These are phyloP conservation scores for Anthoscopus minutus DNA, from an alignment of 2,113 vertebrate species.

Conservation along the genomic window DNA sequence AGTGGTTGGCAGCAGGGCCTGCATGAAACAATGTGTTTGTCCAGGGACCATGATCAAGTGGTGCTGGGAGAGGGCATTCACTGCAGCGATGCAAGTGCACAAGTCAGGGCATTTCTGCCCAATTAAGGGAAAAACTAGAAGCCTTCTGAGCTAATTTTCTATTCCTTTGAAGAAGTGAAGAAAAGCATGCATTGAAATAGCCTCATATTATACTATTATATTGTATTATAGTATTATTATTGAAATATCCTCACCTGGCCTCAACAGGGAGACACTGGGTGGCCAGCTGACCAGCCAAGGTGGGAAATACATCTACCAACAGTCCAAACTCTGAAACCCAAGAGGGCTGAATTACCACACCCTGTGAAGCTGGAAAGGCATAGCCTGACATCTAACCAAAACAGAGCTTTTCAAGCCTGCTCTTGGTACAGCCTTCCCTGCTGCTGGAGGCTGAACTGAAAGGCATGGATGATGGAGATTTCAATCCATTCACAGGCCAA, in stretches of 20 bases:
- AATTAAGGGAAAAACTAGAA: slow-evolving; percentile 30
- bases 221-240: neutral
- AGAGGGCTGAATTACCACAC: neutral
- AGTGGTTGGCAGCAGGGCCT: slow-evolving; percentile 3
- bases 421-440: neutral
- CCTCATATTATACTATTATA: neutral
- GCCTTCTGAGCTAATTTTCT: slow-evolving; percentile 3
- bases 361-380: neutral
- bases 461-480: neutral
- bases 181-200: neutral
- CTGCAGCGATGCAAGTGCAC: neutral
- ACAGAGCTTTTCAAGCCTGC: neutral
- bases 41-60: neutral
- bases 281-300: neutral
- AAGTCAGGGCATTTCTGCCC: slow-evolving; percentile 21
- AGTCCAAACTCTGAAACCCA: neutral
- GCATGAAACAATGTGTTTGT: neutral
- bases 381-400: neutral
- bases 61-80: neutral
- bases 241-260: neutral
- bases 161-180: neutral
- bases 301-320: neutral
- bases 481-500: neutral
- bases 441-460: neutral
- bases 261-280: neutral